These are phyloP conservation scores for Anthrax anthrax DNA, from an alignment of 2,888 invertebrate species.

Conservation along the genomic window DNA sequence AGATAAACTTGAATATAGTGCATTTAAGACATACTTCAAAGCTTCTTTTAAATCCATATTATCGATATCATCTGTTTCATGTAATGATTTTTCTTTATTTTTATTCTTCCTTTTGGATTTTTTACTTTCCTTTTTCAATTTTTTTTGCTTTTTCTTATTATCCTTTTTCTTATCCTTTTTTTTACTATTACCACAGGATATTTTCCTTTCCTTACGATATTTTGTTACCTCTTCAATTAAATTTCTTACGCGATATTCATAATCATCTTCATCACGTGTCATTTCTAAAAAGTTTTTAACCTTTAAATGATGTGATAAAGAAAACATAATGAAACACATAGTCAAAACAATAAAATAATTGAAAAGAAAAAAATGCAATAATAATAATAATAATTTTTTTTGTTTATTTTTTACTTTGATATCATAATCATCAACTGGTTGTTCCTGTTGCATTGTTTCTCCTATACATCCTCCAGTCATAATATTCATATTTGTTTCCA, in stretches of 20 bases:
- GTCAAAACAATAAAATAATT: not conserved
- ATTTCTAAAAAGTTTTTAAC: constrained; percentile 61
- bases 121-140: constrained; percentile 33
- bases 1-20: no score
- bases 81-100: constrained; percentile 43
- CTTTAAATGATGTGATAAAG: constrained; percentile 19
- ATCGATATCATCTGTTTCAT: constrained; percentile 47
- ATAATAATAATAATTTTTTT: no score
- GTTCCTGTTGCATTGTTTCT: not conserved
- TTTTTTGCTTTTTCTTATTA: constrained; percentile 35
- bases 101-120: constrained; percentile 42
- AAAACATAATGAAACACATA: not conserved
- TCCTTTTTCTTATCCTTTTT: constrained; percentile 45
- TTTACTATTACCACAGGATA: constrained; percentile 37
- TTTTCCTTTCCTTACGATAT: constrained; percentile 57
- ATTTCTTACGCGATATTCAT: constrained; percentile 74
- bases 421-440: constrained; percentile 42
- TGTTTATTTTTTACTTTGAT: constrained; percentile 36
- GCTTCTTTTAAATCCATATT: constrained; percentile 53
- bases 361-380: not conserved
- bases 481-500: no score
- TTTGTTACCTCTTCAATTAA: constrained; percentile 70
- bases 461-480: no score
- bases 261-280: constrained; percentile 71
- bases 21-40: no score